Percentiles rank a stretch among this genome's conserved stretches.
These are phyloP conservation scores for Helostoma temminkii DNA, from an alignment of 2,797 vertebrate species.

Conservation along the genomic window DNA sequence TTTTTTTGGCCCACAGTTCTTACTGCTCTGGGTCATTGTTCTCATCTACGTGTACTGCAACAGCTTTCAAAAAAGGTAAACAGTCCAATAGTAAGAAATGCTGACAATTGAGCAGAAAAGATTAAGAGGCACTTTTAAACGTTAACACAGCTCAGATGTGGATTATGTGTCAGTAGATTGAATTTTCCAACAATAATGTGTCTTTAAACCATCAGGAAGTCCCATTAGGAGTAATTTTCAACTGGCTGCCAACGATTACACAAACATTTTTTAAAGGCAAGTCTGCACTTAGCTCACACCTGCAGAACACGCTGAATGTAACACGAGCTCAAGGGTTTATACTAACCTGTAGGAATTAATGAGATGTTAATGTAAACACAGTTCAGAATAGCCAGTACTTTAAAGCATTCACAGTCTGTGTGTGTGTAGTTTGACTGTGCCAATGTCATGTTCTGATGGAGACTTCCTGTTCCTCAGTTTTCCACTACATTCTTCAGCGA, in stretches of 20 bases:
- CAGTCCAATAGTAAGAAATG: neutral
- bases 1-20: too few species aligned
- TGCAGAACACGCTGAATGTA: constrained; percentile 15
- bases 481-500: constrained; percentile 81
- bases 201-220: constrained; percentile 28
- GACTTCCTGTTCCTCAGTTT: constrained; percentile 84
- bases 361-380: constrained; percentile 27
- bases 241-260: constrained; percentile 6
- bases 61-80: too few species aligned
- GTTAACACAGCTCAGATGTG: neutral
- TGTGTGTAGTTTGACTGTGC: constrained; percentile 45
- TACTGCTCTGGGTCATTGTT: too few species aligned
- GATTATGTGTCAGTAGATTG: constrained; percentile 5
- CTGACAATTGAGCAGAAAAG: neutral
- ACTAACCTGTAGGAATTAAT: constrained; percentile 7
- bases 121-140: neutral
- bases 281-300: constrained; percentile 21
- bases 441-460: constrained; percentile 54
- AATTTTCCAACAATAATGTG: neutral
- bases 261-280: constrained; percentile 3
- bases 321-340: constrained; percentile 2
- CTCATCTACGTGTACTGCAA: too few species aligned
- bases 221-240: neutral
- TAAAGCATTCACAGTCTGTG: constrained; percentile 13
- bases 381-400: neutral